These are phyloP conservation scores for Hirtodrosophila confusa DNA, from an alignment of 2,888 invertebrate species.

Conservation along the genomic window DNA sequence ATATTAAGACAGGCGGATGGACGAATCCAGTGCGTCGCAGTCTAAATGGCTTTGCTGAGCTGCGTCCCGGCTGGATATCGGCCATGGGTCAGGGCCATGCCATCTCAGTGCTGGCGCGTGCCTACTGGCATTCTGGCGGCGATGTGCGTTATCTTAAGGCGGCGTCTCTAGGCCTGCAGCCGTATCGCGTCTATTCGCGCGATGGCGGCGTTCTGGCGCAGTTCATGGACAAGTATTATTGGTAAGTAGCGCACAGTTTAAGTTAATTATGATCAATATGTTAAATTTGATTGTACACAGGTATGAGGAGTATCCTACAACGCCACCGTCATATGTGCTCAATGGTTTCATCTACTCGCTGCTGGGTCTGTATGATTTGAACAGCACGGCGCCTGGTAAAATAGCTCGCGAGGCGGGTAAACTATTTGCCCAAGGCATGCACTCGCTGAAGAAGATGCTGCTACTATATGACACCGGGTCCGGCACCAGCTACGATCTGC, in stretches of 20 bases:
- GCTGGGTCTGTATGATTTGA: slow-evolving; percentile 97
- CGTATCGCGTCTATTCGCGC: slow-evolving; percentile 89
- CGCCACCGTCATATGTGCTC: slow-evolving; percentile 96
- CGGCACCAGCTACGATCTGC: slow-evolving; percentile 97
- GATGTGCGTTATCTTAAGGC: slow-evolving; percentile 91
- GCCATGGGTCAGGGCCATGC: slow-evolving; percentile 99
- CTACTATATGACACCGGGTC: slow-evolving; percentile 97
- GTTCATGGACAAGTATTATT: slow-evolving; percentile 93
- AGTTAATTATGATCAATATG: too few relatives aligned
- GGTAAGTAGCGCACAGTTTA: slow-evolving; percentile 86
- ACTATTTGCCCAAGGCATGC: slow-evolving; percentile 93
- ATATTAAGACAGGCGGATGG: slow-evolving; percentile 95
- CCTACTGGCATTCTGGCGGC: slow-evolving; percentile 92
- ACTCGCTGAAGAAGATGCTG: slow-evolving; percentile 93
- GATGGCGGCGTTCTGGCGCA: slow-evolving; percentile 93
- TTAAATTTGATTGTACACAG: slow-evolving; percentile 80
- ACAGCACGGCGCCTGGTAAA: slow-evolving; percentile 89
- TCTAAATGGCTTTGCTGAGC: slow-evolving; percentile 90
- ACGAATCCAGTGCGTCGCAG: slow-evolving; percentile 93
- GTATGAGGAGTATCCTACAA: slow-evolving; percentile 99
- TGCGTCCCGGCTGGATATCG: slow-evolving; percentile 96
- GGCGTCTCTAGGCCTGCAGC: slow-evolving; percentile 91
- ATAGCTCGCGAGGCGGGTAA: slow-evolving; percentile 89
- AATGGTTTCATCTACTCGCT: slow-evolving; percentile 99
- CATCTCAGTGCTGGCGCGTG: slow-evolving; percentile 96